phyloP scores from a whole-genome alignment of 2,797 vertebrate species.

The Distichodus sexfasciatus region DNA sequence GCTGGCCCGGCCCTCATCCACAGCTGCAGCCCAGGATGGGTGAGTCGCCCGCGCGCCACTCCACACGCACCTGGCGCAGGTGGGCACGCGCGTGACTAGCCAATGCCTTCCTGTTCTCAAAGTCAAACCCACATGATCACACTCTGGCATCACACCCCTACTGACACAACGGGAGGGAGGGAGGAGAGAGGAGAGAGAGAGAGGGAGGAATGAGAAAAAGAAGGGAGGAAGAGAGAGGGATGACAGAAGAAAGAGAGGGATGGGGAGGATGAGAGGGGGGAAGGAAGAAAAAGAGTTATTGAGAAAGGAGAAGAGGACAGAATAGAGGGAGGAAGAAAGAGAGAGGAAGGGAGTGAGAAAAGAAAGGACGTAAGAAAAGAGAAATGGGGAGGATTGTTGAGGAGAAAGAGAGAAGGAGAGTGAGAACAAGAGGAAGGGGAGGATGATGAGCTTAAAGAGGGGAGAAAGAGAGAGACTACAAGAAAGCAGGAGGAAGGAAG shows the following conservation, averaged over 20 bases:
- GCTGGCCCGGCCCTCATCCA: conserved; percentile 89
- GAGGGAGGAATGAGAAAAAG: too few species aligned
- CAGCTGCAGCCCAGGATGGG: conserved; percentile 87
- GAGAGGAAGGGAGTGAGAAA: background rate
- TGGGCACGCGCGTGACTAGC: conserved; percentile 93
- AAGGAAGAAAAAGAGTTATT: background rate
- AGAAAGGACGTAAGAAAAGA: background rate
- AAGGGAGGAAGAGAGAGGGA: background rate
- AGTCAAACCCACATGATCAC: conserved; percentile 91
- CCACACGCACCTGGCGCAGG: conserved; percentile 88
- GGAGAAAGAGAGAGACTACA: too few species aligned
- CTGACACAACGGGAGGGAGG: background rate
- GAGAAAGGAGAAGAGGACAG: background rate
- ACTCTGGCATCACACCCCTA: conserved; percentile 76
- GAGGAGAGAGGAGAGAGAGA: background rate
- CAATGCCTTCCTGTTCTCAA: conserved; percentile 92
- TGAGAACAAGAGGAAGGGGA: too few species aligned
- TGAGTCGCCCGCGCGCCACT: conserved; percentile 87
- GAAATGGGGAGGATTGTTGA: too few species aligned
- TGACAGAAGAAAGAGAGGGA: background rate
- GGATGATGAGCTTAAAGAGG: too few species aligned
- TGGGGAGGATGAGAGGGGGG: background rate
- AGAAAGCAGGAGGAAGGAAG: too few species aligned
- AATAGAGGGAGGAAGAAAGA: too few species aligned
- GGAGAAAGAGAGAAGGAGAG: too few species aligned